Conservation (phyloP, 2,113 vertebrate species). For the Oncorhynchus mykiss region DNA sequence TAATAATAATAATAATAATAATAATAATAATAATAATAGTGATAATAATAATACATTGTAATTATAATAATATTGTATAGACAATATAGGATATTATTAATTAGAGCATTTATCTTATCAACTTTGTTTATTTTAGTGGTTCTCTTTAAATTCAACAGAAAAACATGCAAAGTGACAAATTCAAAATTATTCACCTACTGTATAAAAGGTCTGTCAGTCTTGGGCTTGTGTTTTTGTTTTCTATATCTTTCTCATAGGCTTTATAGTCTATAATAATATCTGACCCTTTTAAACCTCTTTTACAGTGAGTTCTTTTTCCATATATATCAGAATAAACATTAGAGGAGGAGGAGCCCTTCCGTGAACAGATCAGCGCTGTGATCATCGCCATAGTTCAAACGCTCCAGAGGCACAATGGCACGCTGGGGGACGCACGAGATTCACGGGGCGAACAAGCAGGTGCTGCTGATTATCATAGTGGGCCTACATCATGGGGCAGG, state of each 20-base stretch:
- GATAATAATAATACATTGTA: conserved; percentile 12
- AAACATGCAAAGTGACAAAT: neutral
- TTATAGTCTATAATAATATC: no score
- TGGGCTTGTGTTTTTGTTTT: no score
- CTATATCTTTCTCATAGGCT: no score
- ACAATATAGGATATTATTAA: neutral
- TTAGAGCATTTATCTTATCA: no score
- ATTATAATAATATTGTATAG: conserved; percentile 16
- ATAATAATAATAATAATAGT: conserved; percentile 22
- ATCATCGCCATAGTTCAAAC: conserved; percentile 26
- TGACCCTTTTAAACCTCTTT: no score
- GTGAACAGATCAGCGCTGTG: conserved; percentile 17
- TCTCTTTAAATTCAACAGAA: neutral
- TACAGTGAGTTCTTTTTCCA: no score
- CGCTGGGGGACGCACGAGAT: conserved; percentile 6
- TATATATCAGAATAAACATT: no score
- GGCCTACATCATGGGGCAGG: conserved; percentile 1
- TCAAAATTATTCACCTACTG: no score
- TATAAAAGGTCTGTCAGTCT: no score
- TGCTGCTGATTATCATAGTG: neutral
- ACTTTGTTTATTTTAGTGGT: neutral
- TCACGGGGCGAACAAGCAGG: conserved; percentile 11
- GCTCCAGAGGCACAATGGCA: conserved; percentile 21
- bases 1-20: conserved; percentile 15
- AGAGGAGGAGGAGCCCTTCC: neutral